Base-by-base conservation (phyloP, 2,888 invertebrate genomes). In the Macrophya alboannulata region DNA sequence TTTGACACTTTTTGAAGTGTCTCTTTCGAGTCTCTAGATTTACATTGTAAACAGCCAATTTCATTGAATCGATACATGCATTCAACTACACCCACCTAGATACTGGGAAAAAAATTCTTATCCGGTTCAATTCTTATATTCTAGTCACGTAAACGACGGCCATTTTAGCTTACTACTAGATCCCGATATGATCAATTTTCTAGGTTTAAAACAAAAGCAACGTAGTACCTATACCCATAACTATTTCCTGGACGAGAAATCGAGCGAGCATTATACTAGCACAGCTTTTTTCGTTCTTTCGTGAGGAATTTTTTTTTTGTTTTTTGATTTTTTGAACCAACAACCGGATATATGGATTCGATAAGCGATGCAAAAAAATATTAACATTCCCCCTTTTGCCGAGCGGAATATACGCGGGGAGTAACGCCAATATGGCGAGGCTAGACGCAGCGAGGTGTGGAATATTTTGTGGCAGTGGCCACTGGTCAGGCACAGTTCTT, bases 381-480 rank as follows among this genome's bases (percentile, higher is more conserved):
- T 12, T 37, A 37, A 68, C 9, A 37, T 68, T 37, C n/a, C 37
- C 31, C 68, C 37, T 37, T 25, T 68, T 15, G 62, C 21, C 25
- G 62, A 25, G 12, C 62, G 21, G 62, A 31, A 31, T 31, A 31
- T 31, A 31, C 31, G 31, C 31, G 3, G 31, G 31, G 31, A 31
- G 62, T 21, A 21, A 62, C 45, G 81, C 62, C 62, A 81, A 62
- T 81, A 81, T 81, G 62, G 81, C 81, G 62, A 81, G 25, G 10
- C 81, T 43, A 81, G 59, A 62, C 40, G n/a, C 72, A 40, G 17
- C 43, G 81, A 62, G 40, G 81, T 81, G 86, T 86, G 86, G 87
- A 89, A 90, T 90, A 90, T 91, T 90, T 89, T 89, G 89, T 84
- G 86, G 87, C 76, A 37, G 72, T 45, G 84, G 83, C 76, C 86